Conservation (phyloP, 92 coral and sea anemone species). For the Zoanthus solanderi region DNA sequence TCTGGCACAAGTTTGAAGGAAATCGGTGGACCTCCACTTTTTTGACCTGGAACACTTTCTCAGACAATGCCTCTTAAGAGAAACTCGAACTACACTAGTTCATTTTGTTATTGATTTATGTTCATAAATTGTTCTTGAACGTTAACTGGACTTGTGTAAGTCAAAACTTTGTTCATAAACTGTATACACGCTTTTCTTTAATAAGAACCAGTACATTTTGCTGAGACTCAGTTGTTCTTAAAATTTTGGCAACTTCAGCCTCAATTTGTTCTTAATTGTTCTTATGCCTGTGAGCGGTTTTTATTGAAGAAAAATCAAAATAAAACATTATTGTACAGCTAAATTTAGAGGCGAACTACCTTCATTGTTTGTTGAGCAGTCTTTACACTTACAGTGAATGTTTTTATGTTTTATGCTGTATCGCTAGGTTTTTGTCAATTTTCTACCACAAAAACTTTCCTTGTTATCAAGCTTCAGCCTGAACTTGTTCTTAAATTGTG, state of each 20-base stretch:
- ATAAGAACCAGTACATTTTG: no score
- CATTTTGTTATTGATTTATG: conserved; percentile 25
- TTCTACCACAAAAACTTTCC: not conserved
- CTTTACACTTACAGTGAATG: no score
- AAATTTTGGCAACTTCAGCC: no score
- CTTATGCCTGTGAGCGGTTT: not conserved
- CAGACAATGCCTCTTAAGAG: no score
- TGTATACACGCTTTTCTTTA: not conserved
- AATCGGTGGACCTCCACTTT: no score
- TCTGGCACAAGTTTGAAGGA: no score
- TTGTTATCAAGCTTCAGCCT: no score
- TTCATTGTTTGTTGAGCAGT: no score
- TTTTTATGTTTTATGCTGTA: no score
- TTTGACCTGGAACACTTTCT: no score
- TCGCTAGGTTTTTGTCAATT: not conserved
- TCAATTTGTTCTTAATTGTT: not conserved
- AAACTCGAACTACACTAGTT: not conserved
- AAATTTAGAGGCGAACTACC: not conserved
- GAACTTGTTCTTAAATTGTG: no score
- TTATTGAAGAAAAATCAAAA: not conserved
- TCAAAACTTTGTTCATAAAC: conserved; percentile 33
- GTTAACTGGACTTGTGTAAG: conserved; percentile 19
- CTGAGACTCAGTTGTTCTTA: no score
- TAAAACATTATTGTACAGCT: not conserved
- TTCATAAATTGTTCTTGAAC: conserved; percentile 24